Evolutionary conservation across 2,113 vertebrate species (phyloP), one percentile per base, ranked within the genome.

Genomic region (Larimichthys polyactis): DNA sequence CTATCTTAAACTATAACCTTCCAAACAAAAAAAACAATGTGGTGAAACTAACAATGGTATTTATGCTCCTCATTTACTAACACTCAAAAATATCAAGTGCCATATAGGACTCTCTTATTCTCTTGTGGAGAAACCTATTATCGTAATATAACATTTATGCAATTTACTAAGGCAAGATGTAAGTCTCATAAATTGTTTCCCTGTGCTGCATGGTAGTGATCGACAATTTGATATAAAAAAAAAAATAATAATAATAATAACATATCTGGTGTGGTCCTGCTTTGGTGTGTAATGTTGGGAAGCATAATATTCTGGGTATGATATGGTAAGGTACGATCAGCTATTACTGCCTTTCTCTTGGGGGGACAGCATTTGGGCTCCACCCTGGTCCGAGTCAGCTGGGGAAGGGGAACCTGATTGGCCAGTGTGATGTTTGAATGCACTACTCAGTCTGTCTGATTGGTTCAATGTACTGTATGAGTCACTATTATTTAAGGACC

Each of bases 321-420:
- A 83, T 71, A 78, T 73, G 69, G 79, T 79, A 73, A 60, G 70
- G 71, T 91, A 62, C 79, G 91, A 89, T 90, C 90, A 93, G 91
- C 90, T 92, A 70, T 90, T 85, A 94, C 94, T 94, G 93, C 94
- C 92, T 90, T 92, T 87, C 87, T 89, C 86, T 91, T 91, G 91
- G 58, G 92, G 89, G 80, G 92, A 94, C 91, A 94, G 94, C 91
- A 91, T 92, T 93, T 93, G 75, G 36, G 75, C 74, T 84, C 81
- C 58, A 48, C 40, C 46, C 81, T 71, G 32, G 24, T 78, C 75
- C 81, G 60, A 72, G 65, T 81, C 14, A 32, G 55, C 74, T n/a
- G 32, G 44, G 44, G 51, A 64, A 36, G 51, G 19, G 58, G 57
- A 83, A 66, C 48, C 69, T 11, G 55, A 68, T 70, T 75, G 86